Evolutionary conservation across 2,888 invertebrate genomes (phyloP), one percentile per base, ranked within the genome.

Genomic region (Sabellastarte sp.): DNA sequence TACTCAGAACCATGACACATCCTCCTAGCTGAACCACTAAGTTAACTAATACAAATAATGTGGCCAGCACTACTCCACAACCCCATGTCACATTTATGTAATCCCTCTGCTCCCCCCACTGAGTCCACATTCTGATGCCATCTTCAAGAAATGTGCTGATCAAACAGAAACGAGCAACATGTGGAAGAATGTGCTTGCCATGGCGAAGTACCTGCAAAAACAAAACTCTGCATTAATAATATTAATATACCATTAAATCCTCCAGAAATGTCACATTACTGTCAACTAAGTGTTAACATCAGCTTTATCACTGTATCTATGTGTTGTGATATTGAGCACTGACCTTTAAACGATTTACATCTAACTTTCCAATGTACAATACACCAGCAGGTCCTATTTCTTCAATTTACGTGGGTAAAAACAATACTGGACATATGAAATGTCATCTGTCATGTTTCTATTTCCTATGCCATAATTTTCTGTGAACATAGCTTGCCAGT

Each of bases 121-220:
- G 99, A 80, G 94, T 92, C 91, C 95, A 99, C 99, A 99, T 99
- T 67, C 99, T 90, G 66, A 99, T 88, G 1, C 99, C 99, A 87
- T 99, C 99, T 86, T 99, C 99, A 69, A 99, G 88, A 87, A 99
- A 99, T 76, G 99, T 99, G 76, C 96, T 95, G 81, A 99, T 95
- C 66, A 99, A 89, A 85, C 97, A 99, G 67, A 99, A 87, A 70
- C 99, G 89, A 20, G 98, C 98, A 75, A 96, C 89, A 73, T 96
- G 96, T 31, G 99, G 99, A 75, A 99, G 87, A 71, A 98, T 88
- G 70, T 85, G 85, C 85, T 96, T 96, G 74, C 93, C 91, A 86
- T 93, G 91, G 74, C 96, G 89, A 77, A 95, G 90, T 66, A 96
- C 91, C 97, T 97, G 85, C 32, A 73, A 72, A 62, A 50, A 66